Percentiles rank a stretch among this genome's conserved stretches.
These are phyloP conservation scores for Melanaphis sacchari DNA, from an alignment of 1,140 invertebrate species.

Conservation along the genomic window DNA sequence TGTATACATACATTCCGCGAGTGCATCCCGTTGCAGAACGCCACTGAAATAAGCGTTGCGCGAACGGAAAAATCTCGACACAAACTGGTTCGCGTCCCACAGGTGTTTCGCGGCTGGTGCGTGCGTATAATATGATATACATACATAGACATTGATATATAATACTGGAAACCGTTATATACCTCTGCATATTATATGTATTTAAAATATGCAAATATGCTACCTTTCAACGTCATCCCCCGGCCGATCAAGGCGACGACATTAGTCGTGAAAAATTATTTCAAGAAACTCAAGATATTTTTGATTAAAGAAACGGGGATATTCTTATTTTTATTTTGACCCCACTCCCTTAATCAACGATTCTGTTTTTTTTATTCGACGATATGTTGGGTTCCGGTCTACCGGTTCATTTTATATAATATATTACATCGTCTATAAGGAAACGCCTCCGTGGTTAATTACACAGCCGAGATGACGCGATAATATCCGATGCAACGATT, in stretches of 20 bases:
- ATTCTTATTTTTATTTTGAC: not conserved
- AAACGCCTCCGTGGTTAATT: slow-evolving; percentile 20
- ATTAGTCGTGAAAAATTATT: not conserved
- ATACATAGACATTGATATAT: not conserved
- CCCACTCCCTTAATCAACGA: not conserved
- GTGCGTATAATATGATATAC: not conserved
- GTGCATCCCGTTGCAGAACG: slow-evolving; percentile 21
- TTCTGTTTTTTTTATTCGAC: not conserved
- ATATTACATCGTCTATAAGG: not conserved
- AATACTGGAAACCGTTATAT: not conserved
- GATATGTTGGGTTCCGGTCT: slow-evolving; percentile 27
- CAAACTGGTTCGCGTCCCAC: slow-evolving; percentile 53
- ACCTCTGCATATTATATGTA: not conserved
- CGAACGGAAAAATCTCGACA: slow-evolving; percentile 39
- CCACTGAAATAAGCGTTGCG: not conserved
- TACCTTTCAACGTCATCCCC: slow-evolving; percentile 11
- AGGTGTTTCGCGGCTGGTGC: not conserved
- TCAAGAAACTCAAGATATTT: not conserved
- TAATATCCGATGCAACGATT: not conserved
- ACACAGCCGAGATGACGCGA: not conserved
- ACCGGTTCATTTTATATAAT: slow-evolving; percentile 6
- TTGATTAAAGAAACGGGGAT: not conserved
- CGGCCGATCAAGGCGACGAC: not conserved
- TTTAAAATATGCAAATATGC: slow-evolving; percentile 27
- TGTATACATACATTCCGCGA: not conserved